Evolutionary conservation across 2,113 vertebrate genomes (phyloP), one percentile per base, ranked within the genome.

Genomic region (Oxygymnocypris stewartii): DNA sequence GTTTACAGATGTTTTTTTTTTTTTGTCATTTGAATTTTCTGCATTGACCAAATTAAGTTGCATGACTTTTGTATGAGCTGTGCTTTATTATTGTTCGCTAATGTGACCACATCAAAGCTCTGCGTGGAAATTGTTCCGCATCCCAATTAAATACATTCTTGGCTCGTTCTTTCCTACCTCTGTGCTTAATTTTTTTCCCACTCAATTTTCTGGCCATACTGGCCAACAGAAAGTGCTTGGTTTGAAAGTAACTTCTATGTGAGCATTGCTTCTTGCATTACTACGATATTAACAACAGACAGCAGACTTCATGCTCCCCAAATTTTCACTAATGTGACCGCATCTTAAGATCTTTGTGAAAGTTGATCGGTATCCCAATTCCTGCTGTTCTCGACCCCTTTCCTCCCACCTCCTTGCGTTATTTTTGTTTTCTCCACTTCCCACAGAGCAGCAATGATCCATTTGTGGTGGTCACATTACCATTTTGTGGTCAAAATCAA

Each of bases 371-470:
- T 18, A 18, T 54, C 51, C 51, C 16, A 54, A 54, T 54, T 54
- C 51, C 16, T 18, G 51, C 51, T 16, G 1, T 54, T 54, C 16
- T 54, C 6, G 51, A 6, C 63, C 87, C 84, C 83, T 74, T 82
- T 14, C 23, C 37, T 84, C 61, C 75, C 67, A 28, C 35, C 71
- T 51, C 74, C 35, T 37, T 83, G 88, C 13, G 54, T 86, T 91
- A 83, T 88, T 87, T 87, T 80, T 63, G 86, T 89, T 84, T 79
- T 75, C 61, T 82, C 42, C 61, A 35, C 57, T 78, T 85, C 88
- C 84, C 37, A 77, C 84, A 37, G 71, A 78, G 87, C 28, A 35
- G n/a, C 71, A 82, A 86, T 28, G 61, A 79, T 71, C 61, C 61
- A 76, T 75, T 77, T 51, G 89, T 49, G 3, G 47, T 49, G 47